Conservation (phyloP, 2,888 invertebrate species). For the Parthenolecanium corni region DNA sequence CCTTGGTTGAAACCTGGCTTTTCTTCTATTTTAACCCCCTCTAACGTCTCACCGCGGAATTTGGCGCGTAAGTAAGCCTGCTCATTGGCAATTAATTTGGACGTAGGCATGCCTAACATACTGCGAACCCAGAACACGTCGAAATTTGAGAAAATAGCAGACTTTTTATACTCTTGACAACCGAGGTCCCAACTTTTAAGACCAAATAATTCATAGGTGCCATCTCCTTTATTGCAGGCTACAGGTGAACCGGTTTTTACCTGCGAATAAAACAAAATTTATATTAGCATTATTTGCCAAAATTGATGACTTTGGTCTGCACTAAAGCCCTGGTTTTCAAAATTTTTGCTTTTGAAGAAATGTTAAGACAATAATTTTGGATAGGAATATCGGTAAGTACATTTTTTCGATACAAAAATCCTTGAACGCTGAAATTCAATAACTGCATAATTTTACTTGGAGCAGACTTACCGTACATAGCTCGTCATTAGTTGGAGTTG, state of each 20-base stretch:
- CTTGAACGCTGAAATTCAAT: too few species aligned
- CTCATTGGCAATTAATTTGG: conserved; percentile 38
- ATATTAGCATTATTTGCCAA: neutral
- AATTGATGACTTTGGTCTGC: neutral
- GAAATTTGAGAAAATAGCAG: conserved; percentile 41
- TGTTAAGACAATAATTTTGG: too few species aligned
- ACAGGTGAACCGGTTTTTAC: conserved; percentile 66
- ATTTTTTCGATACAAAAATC: too few species aligned
- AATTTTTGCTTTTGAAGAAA: neutral
- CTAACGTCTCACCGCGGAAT: conserved; percentile 30
- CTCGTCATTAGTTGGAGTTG: conserved; percentile 52
- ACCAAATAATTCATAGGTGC: conserved; percentile 57
- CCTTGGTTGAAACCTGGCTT: conserved; percentile 35
- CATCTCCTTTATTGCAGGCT: conserved; percentile 60
- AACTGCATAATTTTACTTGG: too few species aligned
- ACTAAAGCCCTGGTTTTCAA: neutral
- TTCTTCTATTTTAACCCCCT: conserved; percentile 32
- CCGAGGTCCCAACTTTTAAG: conserved; percentile 68
- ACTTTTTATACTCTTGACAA: conserved; percentile 41
- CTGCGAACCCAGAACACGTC: conserved; percentile 42
- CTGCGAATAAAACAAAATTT: conserved; percentile 33
- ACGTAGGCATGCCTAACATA: conserved; percentile 38
- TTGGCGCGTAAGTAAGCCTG: conserved; percentile 26
- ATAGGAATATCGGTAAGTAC: too few species aligned
- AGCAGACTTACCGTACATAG: conserved; percentile 59